A percentile compares a stretch with the other conserved stretches of the same genome.
These are phyloP conservation scores for Fulmarus glacialis DNA, from an alignment of 2,113 vertebrate genomes.

Conservation along the genomic window DNA sequence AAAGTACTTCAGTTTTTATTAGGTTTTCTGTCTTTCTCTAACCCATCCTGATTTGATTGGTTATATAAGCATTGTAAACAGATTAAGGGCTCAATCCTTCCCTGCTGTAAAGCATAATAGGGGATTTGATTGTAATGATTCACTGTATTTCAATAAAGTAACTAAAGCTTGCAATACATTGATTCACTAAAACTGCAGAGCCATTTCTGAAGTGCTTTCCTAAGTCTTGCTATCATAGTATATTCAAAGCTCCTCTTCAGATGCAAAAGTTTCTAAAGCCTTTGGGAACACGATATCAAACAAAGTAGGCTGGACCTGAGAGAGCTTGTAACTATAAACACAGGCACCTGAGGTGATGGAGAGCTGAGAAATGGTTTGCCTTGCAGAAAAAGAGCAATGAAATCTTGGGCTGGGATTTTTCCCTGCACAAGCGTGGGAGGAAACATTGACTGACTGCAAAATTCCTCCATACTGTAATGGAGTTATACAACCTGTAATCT, in stretches of 20 bases:
- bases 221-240: background rate
- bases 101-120: background rate
- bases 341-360: background rate
- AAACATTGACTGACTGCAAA: background rate
- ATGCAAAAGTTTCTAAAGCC: background rate
- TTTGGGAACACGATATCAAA: background rate
- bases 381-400: background rate
- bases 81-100: background rate
- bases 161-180: background rate
- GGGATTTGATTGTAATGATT: background rate
- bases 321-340: background rate
- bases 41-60: background rate
- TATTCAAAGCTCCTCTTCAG: background rate
- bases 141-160: background rate
- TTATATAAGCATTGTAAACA: background rate
- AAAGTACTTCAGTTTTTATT: background rate
- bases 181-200: background rate
- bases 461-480: background rate
- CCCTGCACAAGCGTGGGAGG: background rate
- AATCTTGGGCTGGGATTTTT: background rate
- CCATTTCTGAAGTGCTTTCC: background rate
- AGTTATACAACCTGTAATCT: background rate
- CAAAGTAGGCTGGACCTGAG: background rate
- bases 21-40: background rate
- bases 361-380: background rate